Evolutionary conservation across 2,113 vertebrate species (phyloP), one percentile per base, ranked within the genome.

Genomic region (Anguilla japonica): DNA sequence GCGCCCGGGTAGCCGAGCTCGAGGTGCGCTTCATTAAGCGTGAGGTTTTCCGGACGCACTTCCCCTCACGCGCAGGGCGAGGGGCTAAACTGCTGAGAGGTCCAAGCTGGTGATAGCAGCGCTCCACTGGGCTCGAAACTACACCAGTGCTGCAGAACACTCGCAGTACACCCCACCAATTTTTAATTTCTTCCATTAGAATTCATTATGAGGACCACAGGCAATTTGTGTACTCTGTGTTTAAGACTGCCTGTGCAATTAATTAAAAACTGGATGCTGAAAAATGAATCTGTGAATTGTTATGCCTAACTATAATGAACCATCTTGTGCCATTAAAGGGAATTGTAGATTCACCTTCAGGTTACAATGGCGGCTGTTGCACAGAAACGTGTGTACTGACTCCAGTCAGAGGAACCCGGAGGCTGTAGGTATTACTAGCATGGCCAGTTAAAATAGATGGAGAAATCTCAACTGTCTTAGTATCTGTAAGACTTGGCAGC

Each of bases 241-340:
- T 95, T 96, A 97, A 96, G 95, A 94, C 93, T 96, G 95, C 95
- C 95, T 95, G 93, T 93, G 96, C 95, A 94, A 95, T 96, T 97
- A 97, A 97, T 97, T 97, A 96, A 97, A 97, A 97, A 96, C 92
- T 97, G 95, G 88, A 95, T 95, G 95, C 93, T 93, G 93, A 94
- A 96, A 97, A 95, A 95, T 92, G 93, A 97, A 97, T 96, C 94
- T 93, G 94, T 95, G 95, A 96, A 96, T 95, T 94, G 90, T 92
- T 96, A 94, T 94, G 88, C 95, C 92, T 93, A 88, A 89, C 94
- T 95, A 95, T 96, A 96, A 96, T 96, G 94, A 96, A 94, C 93
- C 92, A 93, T 96, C 94, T 93, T 93, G 91, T 94, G 93, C 93
- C 93, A 95, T 96, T 95, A 96, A 94, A 94, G 83, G 86, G 93